These are phyloP conservation scores for Acanthis flammea DNA, from an alignment of 2,797 vertebrate genomes.

Conservation along the genomic window DNA sequence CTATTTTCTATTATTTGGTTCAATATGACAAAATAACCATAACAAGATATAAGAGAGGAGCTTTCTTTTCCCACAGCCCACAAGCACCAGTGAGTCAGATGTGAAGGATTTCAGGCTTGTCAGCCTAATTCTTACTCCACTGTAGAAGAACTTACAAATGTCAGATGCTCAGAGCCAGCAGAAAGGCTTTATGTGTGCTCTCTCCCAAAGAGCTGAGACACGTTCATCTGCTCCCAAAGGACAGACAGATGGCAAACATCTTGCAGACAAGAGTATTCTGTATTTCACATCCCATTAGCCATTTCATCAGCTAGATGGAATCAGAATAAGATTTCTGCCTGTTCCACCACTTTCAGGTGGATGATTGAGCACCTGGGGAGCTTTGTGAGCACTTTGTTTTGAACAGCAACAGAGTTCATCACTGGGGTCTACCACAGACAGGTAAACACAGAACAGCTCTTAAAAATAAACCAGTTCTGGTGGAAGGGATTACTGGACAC, in stretches of 20 bases:
- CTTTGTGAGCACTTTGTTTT: background rate
- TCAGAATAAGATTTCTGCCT: background rate
- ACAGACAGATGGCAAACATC: background rate
- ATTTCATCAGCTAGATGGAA: background rate
- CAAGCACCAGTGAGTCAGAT: background rate
- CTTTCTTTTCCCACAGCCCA: background rate
- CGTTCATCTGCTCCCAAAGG: background rate
- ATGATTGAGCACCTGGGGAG: background rate
- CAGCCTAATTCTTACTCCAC: background rate
- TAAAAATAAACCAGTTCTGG: background rate
- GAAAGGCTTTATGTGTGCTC: background rate
- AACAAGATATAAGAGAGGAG: background rate
- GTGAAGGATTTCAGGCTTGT: background rate
- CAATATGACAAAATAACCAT: background rate
- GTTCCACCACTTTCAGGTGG: background rate
- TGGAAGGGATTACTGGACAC: background rate
- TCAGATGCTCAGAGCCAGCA: background rate
- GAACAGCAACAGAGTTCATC: background rate
- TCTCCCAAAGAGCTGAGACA: background rate
- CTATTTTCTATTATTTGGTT: background rate
- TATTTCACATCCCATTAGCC: background rate
- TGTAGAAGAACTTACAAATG: background rate
- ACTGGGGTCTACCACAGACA: background rate
- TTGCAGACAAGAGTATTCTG: background rate
- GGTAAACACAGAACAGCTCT: background rate